Evolutionary conservation across 2,888 invertebrate genomes (phyloP).

Genomic region (Acrocyrtus sp.): DNA sequence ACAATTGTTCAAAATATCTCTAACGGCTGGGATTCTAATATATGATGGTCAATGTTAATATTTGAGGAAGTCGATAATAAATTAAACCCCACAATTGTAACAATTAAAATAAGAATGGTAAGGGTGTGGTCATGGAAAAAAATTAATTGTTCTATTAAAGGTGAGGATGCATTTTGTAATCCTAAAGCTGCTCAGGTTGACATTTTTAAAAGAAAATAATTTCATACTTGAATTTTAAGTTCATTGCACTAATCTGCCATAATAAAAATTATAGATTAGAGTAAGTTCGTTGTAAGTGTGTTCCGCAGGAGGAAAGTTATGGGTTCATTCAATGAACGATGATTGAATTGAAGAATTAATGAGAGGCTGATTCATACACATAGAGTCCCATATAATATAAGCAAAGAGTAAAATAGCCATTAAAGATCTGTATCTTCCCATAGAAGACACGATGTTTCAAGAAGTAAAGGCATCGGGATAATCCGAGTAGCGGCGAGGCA

Average conservation of each 20-base stretch:
- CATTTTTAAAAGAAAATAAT: conserved; percentile 54
- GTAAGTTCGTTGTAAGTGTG: conserved; percentile 34
- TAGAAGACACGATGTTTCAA: conserved; percentile 77
- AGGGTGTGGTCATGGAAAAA: conserved; percentile 44
- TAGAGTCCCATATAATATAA: conserved; percentile 38
- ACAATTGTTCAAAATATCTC: conserved; percentile 54
- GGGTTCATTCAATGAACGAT: conserved; percentile 39
- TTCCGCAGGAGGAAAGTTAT: conserved; percentile 34
- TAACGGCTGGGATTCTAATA: conserved; percentile 54
- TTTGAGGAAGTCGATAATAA: conserved; percentile 19
- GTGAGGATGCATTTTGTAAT: conserved; percentile 73
- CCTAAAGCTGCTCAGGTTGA: conserved; percentile 67
- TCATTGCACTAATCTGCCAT: conserved; percentile 49
- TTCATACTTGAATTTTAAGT: conserved; percentile 55
- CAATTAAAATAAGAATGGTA: conserved; percentile 40
- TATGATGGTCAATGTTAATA: conserved; percentile 19
- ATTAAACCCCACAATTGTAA: conserved; percentile 33
- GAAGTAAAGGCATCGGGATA: conserved; percentile 68
- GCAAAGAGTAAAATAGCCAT: conserved; percentile 68
- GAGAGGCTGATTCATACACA: conserved; percentile 3
- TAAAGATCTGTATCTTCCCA: conserved; percentile 75
- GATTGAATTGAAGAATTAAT: conserved; percentile 15
- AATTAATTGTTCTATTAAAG: conserved; percentile 73
- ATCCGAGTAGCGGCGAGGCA: conserved; percentile 80
- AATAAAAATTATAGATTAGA: conserved; percentile 36